Conservation (phyloP, 2,113 vertebrate genomes). For the Embiotoca jacksoni region DNA sequence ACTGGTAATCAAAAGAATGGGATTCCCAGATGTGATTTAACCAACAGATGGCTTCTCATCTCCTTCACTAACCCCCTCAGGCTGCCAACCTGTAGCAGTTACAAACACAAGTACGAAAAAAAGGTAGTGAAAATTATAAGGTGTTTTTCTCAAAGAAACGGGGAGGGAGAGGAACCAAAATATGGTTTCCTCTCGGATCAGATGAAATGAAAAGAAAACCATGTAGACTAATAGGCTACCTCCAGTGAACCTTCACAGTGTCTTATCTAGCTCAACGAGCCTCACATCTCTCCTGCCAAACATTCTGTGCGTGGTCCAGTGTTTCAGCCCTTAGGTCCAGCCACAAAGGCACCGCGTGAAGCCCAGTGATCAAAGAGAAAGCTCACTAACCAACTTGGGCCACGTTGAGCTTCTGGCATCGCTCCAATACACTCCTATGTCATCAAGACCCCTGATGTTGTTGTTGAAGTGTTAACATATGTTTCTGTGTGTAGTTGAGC, state of each 20-base stretch:
- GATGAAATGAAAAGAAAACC: slow-evolving; percentile 14
- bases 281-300: slow-evolving; percentile 58
- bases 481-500: neutral
- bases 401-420: slow-evolving; percentile 47
- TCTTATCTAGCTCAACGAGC: slow-evolving; percentile 47
- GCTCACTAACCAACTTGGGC: slow-evolving; percentile 35
- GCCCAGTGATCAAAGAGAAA: slow-evolving; percentile 68
- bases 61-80: slow-evolving; percentile 26
- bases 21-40: neutral
- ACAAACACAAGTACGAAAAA: neutral
- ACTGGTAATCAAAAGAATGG: slow-evolving; percentile 10
- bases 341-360: slow-evolving; percentile 51
- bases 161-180: slow-evolving; percentile 2
- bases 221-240: slow-evolving; percentile 16
- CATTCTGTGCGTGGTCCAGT: slow-evolving; percentile 49
- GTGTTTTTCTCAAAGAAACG: neutral
- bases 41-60: slow-evolving; percentile 27
- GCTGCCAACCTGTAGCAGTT: neutral
- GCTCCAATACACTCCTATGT: slow-evolving; percentile 52
- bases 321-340: slow-evolving; percentile 51
- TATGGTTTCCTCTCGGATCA: slow-evolving; percentile 4
- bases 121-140: neutral
- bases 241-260: slow-evolving; percentile 23
- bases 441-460: slow-evolving; percentile 50
- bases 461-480: slow-evolving; percentile 44